Base-by-base conservation (phyloP, 2,888 invertebrate genomes). In the Spilosoma lubricipeda region DNA sequence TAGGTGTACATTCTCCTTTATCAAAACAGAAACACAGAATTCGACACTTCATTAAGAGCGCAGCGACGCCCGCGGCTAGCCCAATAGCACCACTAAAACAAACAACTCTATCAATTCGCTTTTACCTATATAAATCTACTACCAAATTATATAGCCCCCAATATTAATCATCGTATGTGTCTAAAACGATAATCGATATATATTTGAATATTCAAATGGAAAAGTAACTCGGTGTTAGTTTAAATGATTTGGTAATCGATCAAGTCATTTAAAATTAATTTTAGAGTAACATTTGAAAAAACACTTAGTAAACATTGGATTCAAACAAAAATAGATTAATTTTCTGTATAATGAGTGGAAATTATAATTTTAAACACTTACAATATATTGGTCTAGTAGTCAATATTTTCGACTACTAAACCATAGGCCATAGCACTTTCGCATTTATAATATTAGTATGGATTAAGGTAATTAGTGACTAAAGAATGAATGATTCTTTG, bases 41-140 rank as follows among this genome's bases (percentile, higher is more conserved):
- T 92, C 88, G 89, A 93, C 94, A 93, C 93, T 89, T 93, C 89
- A 93, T 94, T 93, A 93, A 88, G 88, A 80, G 82, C 42, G 64
- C 27, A 36, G 84, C 84, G 85, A 86, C 90, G 94, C 95, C 94
- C 87, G 93, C 91, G 92, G 95, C 93, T 91, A 83, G 82, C 82
- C 85, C 85, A 84, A 81, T 85, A 84, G 83, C 83, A 84, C 87
- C 88, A 85, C 90, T 90, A 93, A 95, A 95, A 95, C 94, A 94
- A 95, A 95, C 94, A 95, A 88, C 90, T 94, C 91, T 92, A 94
- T 95, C 93, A 94, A 94, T 93, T 92, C 86, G 85, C 81, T 75
- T 82, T 83, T 83, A 86, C 88, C 88, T 88, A 87, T 89, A 88
- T 86, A 86, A 88, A 88, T 85, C 86, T 79, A 82, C 82, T 85